phyloP scores from a whole-genome alignment of 2,113 vertebrate species.

The Daphoenositta chrysoptera region DNA sequence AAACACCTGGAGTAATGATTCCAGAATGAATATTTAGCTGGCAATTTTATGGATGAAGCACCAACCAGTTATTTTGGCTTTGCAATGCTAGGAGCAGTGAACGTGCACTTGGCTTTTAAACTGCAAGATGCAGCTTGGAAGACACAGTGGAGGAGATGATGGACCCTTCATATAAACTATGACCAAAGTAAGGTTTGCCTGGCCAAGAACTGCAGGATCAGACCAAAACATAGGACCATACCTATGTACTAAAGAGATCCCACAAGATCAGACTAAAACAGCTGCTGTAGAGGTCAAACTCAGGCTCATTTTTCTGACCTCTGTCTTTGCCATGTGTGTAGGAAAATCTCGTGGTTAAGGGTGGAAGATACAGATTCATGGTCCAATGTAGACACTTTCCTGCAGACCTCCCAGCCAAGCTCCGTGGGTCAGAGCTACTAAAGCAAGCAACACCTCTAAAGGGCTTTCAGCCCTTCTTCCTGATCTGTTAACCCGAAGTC shows the following conservation, averaged over 20 bases:
- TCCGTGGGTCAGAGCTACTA: neutral
- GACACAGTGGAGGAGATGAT: neutral
- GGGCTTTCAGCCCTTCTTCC: neutral
- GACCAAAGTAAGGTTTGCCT: neutral
- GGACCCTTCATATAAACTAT: neutral
- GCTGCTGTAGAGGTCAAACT: neutral
- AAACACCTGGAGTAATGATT: conserved; percentile 27
- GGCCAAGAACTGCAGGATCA: neutral
- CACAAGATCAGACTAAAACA: neutral
- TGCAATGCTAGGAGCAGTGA: neutral
- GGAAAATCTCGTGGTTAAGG: no score
- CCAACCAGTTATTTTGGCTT: neutral
- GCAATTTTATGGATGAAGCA: conserved; percentile 16
- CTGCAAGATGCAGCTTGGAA: neutral
- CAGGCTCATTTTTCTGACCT: neutral
- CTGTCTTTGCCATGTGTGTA: fast-evolving
- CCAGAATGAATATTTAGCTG: neutral
- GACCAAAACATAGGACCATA: neutral
- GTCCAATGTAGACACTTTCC: neutral
- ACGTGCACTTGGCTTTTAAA: neutral
- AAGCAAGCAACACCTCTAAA: neutral
- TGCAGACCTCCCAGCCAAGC: neutral
- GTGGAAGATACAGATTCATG: neutral
- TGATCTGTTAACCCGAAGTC: neutral
- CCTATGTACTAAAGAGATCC: neutral